Evolutionary conservation across 2,113 vertebrate genomes (phyloP), one percentile per base, ranked within the genome.

Genomic region (Campylomormyrus tamandua): DNA sequence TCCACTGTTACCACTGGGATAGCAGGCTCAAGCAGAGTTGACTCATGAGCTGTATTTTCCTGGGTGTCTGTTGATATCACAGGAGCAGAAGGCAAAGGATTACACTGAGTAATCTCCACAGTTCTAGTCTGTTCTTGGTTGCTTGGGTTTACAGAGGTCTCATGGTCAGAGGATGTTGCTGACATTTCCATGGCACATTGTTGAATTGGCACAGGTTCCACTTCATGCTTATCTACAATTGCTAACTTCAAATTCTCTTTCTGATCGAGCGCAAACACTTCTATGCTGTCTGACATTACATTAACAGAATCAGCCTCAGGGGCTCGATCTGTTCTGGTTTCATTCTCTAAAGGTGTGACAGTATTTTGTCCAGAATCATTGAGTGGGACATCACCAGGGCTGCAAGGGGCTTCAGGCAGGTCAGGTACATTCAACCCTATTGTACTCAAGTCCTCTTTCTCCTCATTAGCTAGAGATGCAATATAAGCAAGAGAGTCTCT

Each of bases 1-100:
- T 98, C 98, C 8, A 77, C 35, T 11, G 27, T 7, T 7, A 77
- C 91, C 35, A 94, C n/a, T 39, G 87, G 89, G 66, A 95, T 94
- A 2, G 93, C 92, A 1, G 95, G 93, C 91, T 99, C 97, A 4
- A 94, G 87, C 0, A 91, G 11, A 88, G 98, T 97, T 50, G 94
- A 88, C 87, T 93, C 52, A 27, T 94, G 96, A 77, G 93, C 1
- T 45, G 92, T 91, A 0, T 70, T 94, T 21, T 95, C 90, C 0
- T 94, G 93, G 2, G 94, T 92, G 0, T 93, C 90, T 0, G 96
- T 94, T 0, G 92, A 88, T 46, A 95, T 95, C 10, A 94, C 53
- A 0, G 94, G 46, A 2, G 91, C 87, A 74, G 92, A 93, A 53
- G 95, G 94, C 91, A 90, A 92, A 17, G 95, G 94, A 90, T 93